phyloP scores from a whole-genome alignment of 1,140 invertebrate genomes.

The Drosophila mojavensis region DNA sequence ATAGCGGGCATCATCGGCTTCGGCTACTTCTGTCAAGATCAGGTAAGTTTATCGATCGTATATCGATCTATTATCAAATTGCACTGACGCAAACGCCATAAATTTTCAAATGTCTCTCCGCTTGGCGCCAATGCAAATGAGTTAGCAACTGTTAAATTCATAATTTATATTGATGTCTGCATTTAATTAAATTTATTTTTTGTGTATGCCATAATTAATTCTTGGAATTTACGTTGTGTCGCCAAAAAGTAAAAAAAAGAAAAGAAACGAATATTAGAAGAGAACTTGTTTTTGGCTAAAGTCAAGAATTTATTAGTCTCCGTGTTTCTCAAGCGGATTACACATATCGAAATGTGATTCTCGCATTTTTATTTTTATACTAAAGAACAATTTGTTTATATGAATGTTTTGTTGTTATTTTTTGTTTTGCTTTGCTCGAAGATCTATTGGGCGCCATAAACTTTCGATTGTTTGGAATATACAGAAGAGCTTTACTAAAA shows the following conservation, averaged over 20 bases:
- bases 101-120: slow-evolving; percentile 31
- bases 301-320: slow-evolving; percentile 28
- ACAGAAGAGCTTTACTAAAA: not conserved
- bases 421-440: not conserved
- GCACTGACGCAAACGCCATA: slow-evolving; percentile 40
- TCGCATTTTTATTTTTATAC: slow-evolving; percentile 14
- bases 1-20: slow-evolving; percentile 93
- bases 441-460: slow-evolving; percentile 18
- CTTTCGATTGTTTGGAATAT: slow-evolving; percentile 19
- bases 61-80: slow-evolving; percentile 15
- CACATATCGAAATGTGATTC: slow-evolving; percentile 13
- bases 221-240: slow-evolving; percentile 30
- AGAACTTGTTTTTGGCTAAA: slow-evolving; percentile 27
- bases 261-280: not conserved
- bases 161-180: slow-evolving; percentile 68
- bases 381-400: slow-evolving; percentile 20
- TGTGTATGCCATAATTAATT: slow-evolving; percentile 18
- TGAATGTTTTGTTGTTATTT: slow-evolving; percentile 8
- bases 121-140: slow-evolving; percentile 79
- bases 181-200: slow-evolving; percentile 51
- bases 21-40: slow-evolving; percentile 94
- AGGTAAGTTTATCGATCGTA: slow-evolving; percentile 85
- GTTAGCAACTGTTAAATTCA: slow-evolving; percentile 46
- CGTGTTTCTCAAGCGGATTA: slow-evolving; percentile 33
- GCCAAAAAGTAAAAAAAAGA: slow-evolving; percentile 38